Conservation (phyloP, 2,888 invertebrate genomes). For the Polydrusus tereticollis region DNA sequence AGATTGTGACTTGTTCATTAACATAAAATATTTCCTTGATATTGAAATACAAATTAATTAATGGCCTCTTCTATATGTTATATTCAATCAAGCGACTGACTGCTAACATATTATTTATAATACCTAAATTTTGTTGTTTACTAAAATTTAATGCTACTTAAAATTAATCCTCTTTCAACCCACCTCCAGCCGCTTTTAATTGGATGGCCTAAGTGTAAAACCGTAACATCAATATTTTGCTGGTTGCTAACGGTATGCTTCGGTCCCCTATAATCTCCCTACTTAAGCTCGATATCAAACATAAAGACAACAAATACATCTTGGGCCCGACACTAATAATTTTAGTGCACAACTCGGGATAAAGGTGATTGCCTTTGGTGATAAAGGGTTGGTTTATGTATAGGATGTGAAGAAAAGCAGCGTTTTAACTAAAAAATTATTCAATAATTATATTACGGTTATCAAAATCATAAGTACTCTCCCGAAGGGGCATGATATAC, state of each 20-base stretch:
- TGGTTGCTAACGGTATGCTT: slow-evolving; percentile 20
- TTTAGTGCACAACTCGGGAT: slow-evolving; percentile 17
- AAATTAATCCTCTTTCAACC: slow-evolving; percentile 23
- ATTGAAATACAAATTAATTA: no score
- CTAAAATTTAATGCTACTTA: slow-evolving; percentile 19
- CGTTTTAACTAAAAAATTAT: background rate
- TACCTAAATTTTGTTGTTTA: slow-evolving; percentile 11
- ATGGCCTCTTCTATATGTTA: background rate
- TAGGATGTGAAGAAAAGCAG: background rate
- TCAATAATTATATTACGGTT: no score
- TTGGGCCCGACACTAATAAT: slow-evolving; percentile 27
- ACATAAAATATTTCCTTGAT: no score
- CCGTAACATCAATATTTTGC: slow-evolving; percentile 41
- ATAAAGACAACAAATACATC: slow-evolving; percentile 41
- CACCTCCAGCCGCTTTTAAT: slow-evolving; percentile 18
- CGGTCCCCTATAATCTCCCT: slow-evolving; percentile 32
- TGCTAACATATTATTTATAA: background rate
- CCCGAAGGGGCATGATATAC: no score
- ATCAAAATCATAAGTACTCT: no score
- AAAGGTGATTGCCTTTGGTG: background rate
- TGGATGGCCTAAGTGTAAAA: slow-evolving; percentile 33
- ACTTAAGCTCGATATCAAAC: slow-evolving; percentile 41
- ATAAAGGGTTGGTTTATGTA: background rate
- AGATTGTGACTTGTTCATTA: no score
- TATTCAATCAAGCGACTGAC: background rate